Evolutionary conservation across 2,113 vertebrate genomes (phyloP), one percentile per base, ranked within the genome.

Genomic region (Perognathus longimembris): DNA sequence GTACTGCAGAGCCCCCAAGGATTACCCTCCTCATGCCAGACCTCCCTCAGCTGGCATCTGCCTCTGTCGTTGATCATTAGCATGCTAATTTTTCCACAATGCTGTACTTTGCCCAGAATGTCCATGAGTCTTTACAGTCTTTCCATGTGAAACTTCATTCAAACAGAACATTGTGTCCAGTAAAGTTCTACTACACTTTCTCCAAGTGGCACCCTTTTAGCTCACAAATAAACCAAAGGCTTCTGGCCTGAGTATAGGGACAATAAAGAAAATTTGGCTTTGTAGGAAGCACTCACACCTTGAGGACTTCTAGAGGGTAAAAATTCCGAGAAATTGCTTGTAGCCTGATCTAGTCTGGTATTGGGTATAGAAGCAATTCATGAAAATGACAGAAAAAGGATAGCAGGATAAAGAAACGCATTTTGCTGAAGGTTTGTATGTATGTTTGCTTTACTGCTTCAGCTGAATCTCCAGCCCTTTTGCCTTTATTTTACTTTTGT

Each of bases 331-430:
- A 64, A 74, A 78, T 0, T 57, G 17, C 38, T 26, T 63, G 5
- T 24, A 45, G 77, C 12, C 15, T 67, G 40, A 26, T 84, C 82
- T 77, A 20, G n/a, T 87, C 50, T 88, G 21, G 6, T 30, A 28
- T 32, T 32, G 12, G 38, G 3, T 7, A 73, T 17, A 50, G 11
- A 30, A 64, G 34, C 84, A 26, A 87, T 26, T 71, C 38, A 45
- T 45, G 38, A 94, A 90, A 88, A 84, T 61, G 6, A 82, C 8
- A 83, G 17, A 78, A 83, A 90, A 95, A 32, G 28, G 63, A 83
- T 2, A 81, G 22, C n/a, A 38, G 45, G 24, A 69, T 8, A 34
- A 50, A 50, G 3, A 83, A 17, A 64, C 28, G 18, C 30, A n/a
- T 34, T 20, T 11, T 54, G 7, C 2, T 71, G 42, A 36, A 45